phyloP scores from a whole-genome alignment of 2,797 vertebrate genomes.

The Cephalopachus bancanus region DNA sequence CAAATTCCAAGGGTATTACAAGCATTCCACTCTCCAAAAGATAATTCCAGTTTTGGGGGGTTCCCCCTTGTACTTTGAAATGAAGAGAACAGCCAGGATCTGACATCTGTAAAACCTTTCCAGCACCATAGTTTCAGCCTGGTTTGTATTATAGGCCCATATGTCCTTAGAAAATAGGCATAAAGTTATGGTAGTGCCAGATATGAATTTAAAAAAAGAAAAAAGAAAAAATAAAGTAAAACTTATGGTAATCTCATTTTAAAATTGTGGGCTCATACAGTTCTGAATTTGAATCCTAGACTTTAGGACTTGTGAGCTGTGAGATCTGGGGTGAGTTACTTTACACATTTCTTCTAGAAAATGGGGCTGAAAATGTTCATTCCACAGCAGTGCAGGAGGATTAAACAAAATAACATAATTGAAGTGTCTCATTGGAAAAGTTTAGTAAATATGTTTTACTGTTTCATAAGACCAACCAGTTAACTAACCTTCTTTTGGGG shows the following conservation, averaged over 20 bases:
- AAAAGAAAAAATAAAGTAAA: neutral
- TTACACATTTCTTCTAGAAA: conserved; percentile 7
- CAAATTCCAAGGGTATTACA: too few species aligned
- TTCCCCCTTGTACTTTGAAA: neutral
- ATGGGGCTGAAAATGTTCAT: neutral
- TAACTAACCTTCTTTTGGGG: neutral
- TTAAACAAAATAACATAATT: conserved; percentile 4
- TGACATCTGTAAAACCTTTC: neutral
- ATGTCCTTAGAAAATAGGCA: neutral
- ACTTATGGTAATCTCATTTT: neutral
- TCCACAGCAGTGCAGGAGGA: neutral
- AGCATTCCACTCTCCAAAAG: too few species aligned
- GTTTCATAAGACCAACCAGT: neutral
- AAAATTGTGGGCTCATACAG: neutral
- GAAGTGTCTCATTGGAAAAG: neutral
- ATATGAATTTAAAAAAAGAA: neutral
- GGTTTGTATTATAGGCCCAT: neutral
- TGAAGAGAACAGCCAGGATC: neutral
- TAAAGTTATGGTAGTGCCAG: neutral
- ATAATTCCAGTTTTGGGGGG: too few species aligned
- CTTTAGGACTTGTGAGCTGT: neutral
- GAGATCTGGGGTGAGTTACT: neutral
- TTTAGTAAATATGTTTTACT: conserved; percentile 25
- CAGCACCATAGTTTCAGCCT: neutral
- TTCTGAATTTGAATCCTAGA: conserved; percentile 36